Evolutionary conservation across 2,113 vertebrate genomes (phyloP).

Genomic region (Martes martes): DNA sequence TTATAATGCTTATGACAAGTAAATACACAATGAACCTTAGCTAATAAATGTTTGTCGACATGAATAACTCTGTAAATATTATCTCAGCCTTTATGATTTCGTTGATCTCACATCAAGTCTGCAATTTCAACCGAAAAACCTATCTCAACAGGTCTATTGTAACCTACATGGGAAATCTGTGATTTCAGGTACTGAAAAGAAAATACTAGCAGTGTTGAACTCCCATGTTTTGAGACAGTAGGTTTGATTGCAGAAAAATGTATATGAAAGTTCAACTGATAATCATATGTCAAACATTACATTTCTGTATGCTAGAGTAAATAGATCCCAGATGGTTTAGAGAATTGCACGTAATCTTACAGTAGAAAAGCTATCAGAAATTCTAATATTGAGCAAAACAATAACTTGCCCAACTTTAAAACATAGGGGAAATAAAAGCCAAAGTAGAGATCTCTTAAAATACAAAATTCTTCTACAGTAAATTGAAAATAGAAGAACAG

Average conservation of each 20-base stretch:
- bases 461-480: not conserved
- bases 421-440: constrained; percentile 17
- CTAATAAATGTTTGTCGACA: not conserved
- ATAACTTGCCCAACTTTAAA: not conserved
- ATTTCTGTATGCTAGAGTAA: not conserved
- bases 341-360: not conserved
- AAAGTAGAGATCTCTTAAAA: not conserved
- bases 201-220: not conserved
- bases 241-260: constrained; percentile 7
- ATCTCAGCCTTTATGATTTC: constrained; percentile 24
- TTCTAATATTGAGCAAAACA: not conserved
- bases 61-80: constrained; percentile 65
- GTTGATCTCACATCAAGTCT: not conserved
- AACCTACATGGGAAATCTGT: not conserved
- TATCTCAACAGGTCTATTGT: not conserved
- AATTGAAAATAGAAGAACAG: not conserved
- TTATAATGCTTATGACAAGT: not conserved
- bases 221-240: not conserved
- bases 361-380: not conserved
- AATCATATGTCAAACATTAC: not conserved
- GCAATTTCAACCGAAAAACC: not conserved
- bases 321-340: not conserved
- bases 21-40: not conserved
- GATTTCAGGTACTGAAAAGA: not conserved
- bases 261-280: not conserved